A percentile compares a stretch with the other conserved stretches of the same genome.
phyloP scores from a whole-genome alignment of 2,888 invertebrate genomes.

The Sphaerophoria taeniata region DNA sequence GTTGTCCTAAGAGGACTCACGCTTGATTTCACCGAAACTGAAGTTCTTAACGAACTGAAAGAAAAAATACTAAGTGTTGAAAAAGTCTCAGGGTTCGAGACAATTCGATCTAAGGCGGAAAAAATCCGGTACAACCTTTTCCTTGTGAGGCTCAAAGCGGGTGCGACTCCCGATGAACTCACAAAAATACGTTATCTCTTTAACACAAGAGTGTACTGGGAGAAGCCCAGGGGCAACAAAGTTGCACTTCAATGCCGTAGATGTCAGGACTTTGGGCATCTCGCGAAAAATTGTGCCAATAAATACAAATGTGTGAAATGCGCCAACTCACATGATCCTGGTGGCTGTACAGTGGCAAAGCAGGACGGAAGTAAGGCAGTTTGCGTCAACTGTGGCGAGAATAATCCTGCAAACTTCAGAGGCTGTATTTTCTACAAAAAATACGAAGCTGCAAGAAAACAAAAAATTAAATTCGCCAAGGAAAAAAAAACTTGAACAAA shows the following conservation, averaged over 20 bases:
- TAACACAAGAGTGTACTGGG: neutral
- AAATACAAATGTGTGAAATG: neutral
- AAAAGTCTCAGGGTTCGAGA: neutral
- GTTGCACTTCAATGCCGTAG: neutral
- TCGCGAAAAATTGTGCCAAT: neutral
- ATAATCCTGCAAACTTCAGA: neutral
- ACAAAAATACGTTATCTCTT: neutral
- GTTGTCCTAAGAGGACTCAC: neutral
- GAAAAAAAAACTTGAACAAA: neutral
- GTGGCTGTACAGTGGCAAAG: neutral
- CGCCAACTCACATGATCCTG: neutral
- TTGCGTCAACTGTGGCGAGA: neutral
- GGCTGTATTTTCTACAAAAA: too few relatives aligned
- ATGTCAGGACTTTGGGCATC: constrained; percentile 6
- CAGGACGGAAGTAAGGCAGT: neutral
- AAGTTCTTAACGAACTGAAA: neutral
- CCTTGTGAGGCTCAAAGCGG: too few relatives aligned
- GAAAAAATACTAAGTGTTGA: neutral
- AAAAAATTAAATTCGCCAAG: neutral
- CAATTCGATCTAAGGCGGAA: neutral
- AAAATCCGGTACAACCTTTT: neutral
- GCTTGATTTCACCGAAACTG: neutral
- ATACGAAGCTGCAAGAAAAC: neutral
- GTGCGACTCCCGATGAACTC: neutral
- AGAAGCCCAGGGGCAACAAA: constrained; percentile 10